Base-by-base conservation (phyloP, 1,140 invertebrate genomes). In the Drosophila teissieri region DNA sequence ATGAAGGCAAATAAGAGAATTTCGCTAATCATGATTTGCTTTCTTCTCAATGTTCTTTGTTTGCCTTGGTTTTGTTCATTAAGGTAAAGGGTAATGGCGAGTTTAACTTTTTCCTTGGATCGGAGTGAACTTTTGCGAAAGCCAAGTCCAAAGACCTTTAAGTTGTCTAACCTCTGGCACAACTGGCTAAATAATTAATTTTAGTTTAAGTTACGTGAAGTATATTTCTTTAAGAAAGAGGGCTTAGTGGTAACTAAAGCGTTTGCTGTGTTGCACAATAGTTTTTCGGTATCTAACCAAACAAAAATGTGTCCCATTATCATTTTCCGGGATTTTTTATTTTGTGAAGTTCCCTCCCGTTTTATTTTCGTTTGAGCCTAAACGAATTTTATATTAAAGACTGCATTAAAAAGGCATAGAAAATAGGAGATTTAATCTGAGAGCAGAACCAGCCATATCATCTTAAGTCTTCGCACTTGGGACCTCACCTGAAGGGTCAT, bases 21-120 rank as follows among this genome's bases (percentile, higher is more conserved):
- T 73, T 58, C 48, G 17, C 69, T 61, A 73, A 73, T 73, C 46
- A 65, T 68, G 64, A 65, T 62, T 64, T 46, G 56, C 55, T 61
- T 63, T 64, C 55, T 27, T 45, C 61, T 36, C 55, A 62, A 34
- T 61, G 55, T 55, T 64, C 45, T 64, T 45, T 64, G 55, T 64
- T 64, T 64, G 55, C 55, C 19, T 64, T 36, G 55, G 46, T 65
- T 45, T 63, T 17, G n/a, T 68, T 68, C 64, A 68, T 65, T 68
- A 68, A 53, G 64, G 36, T 65, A 68, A 68, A 52, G 44, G 64
- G 46, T 68, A 65, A 65, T 44, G 64, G 37, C 22, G 36, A 52
- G 31, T 19, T 68, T 19, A 65, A 68, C 45, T 64, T 64, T 63
- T 64, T 44, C 17, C 19, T 4, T 17, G 4, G 53, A 44, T 27